Evolutionary conservation across 2,797 vertebrate genomes (phyloP).

Genomic region (Artibeus lituratus): DNA sequence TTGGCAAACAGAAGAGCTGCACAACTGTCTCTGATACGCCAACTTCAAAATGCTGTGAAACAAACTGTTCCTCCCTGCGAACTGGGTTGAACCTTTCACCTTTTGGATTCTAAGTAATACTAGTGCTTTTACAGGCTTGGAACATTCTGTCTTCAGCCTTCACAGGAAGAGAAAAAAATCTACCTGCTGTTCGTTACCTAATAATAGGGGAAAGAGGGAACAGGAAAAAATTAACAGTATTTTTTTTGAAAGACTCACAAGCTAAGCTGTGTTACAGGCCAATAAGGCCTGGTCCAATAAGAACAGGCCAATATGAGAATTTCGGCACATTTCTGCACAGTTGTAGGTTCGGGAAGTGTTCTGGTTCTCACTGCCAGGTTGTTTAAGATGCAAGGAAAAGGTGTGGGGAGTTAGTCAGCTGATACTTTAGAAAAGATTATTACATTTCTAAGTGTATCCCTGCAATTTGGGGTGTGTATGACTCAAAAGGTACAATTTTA

Average conservation of each 20-base stretch:
- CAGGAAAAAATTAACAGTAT: constrained; percentile 49
- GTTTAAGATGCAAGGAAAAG: not conserved
- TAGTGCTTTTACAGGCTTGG: constrained; percentile 10
- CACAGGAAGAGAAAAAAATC: not conserved
- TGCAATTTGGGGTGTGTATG: not conserved
- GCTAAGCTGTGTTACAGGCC: not conserved
- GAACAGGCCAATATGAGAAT: constrained; percentile 31
- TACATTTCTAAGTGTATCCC: not conserved
- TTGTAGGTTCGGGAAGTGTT: constrained; percentile 34
- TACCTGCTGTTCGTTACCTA: not conserved
- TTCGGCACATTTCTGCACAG: constrained; percentile 29
- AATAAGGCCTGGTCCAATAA: constrained; percentile 23
- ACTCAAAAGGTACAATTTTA: not conserved
- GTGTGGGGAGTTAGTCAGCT: not conserved
- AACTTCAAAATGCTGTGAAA: constrained; percentile 64
- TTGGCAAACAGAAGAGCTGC: constrained; percentile 61
- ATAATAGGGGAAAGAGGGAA: constrained; percentile 41
- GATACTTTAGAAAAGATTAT: not conserved
- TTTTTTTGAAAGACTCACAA: constrained; percentile 56
- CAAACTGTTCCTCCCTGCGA: constrained; percentile 51
- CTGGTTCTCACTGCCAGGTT: not conserved
- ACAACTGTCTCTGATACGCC: constrained; percentile 33
- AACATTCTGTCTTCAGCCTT: constrained; percentile 1
- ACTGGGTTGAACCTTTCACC: constrained; percentile 45
- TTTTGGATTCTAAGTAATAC: constrained; percentile 42